These are phyloP conservation scores for Strigamia crassipes DNA, from an alignment of 2,888 invertebrate genomes.

Conservation along the genomic window DNA sequence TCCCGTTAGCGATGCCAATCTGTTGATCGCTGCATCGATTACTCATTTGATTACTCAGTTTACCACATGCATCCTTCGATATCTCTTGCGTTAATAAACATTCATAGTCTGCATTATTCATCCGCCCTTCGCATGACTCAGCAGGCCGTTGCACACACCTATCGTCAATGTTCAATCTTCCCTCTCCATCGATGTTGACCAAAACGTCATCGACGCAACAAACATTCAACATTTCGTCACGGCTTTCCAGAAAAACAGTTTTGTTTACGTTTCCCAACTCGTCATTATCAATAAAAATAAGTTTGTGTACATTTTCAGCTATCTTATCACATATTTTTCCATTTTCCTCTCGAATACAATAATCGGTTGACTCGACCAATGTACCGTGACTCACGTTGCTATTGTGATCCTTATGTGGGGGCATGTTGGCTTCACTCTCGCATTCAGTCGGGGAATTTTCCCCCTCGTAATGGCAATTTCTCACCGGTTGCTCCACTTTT, in stretches of 20 bases:
- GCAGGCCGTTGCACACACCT: constrained; percentile 3
- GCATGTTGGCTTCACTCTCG: neutral
- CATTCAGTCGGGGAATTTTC: neutral
- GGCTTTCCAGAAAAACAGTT: neutral
- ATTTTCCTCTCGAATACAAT: neutral
- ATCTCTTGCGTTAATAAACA: neutral
- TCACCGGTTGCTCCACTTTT: neutral
- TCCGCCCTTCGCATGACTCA: constrained; percentile 8
- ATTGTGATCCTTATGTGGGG: neutral
- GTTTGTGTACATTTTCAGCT: neutral
- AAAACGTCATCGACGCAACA: neutral
- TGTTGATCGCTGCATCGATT: neutral
- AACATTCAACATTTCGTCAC: neutral
- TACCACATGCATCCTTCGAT: constrained; percentile 15
- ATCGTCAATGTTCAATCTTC: neutral
- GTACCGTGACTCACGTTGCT: neutral
- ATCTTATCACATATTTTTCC: constrained; percentile 4
- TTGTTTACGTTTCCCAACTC: constrained; percentile 20
- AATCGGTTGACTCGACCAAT: neutral
- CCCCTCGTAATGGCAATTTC: neutral
- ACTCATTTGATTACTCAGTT: constrained; percentile 28
- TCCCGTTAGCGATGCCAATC: neutral
- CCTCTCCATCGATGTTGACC: neutral
- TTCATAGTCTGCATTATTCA: constrained; percentile 8
- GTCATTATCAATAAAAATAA: neutral